Evolutionary conservation across 2,113 vertebrate species (phyloP), one percentile per base, ranked within the genome.

Genomic region (Vidua chalybeata): DNA sequence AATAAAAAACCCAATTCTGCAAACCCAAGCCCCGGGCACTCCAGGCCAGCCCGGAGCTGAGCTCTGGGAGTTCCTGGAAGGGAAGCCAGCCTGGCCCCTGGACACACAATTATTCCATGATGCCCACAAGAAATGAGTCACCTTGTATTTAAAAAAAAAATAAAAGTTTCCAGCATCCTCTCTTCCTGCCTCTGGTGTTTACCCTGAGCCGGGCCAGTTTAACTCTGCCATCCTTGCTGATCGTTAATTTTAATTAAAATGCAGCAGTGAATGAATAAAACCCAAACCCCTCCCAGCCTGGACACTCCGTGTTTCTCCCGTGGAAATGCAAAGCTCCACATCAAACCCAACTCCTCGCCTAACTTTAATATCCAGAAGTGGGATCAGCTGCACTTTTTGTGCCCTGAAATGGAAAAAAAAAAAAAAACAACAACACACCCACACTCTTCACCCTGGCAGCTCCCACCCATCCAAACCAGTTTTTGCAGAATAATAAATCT

Each of bases 41-140:
- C 5, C 48, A 23, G 55, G 14, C 33, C 2, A 4, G 37, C 71
- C 45, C 68, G 2, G 49, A 56, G 5, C 45, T 0, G 10, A 2
- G 2, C 27, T 51, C 61, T 15, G 49, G 43, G n/a, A 78, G 17
- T 1, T 91, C 69, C 83, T 17, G 2, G 15, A n/a, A 52, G 71
- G 11, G 56, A 79, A 73, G 49, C 62, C 80, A 87, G 76, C 45
- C 68, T 11, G 20, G 39, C 71, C 94, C 56, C 71, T 16, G 41
- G 43, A 75, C 91, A 94, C 71, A 54, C 93, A 66, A 28, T 89
- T 71, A 86, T 96, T 95, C 94, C 95, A 31, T 81, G 80, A 94
- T 90, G 91, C 76, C 75, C 35, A 26, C 28, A 21, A 95, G 67
- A 74, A 94, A 35, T 93, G 95, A 97, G 92, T 97, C 96, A 95